phyloP scores from a whole-genome alignment of 2,888 invertebrate species.

The Cataglyphis rosenhaueri region DNA sequence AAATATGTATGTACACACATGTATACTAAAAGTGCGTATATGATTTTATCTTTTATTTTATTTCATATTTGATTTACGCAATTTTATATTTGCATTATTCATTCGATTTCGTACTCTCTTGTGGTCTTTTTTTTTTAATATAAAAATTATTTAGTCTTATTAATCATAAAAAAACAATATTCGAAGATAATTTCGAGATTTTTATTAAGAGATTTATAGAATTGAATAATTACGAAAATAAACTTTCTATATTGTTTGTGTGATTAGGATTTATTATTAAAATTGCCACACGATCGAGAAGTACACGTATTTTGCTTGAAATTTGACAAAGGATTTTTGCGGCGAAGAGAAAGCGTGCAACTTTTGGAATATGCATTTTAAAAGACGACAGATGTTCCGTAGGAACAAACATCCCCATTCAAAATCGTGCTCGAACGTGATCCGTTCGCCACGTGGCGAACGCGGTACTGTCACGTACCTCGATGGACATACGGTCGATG shows the following conservation, averaged over 20 bases:
- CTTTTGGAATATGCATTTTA: constrained; percentile 35
- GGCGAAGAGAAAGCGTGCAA: constrained; percentile 32
- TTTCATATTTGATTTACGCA: not conserved
- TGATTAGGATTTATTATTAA: not conserved
- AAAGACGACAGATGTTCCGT: constrained; percentile 46
- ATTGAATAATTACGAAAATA: not conserved
- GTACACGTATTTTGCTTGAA: not conserved
- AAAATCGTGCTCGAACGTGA: constrained; percentile 31
- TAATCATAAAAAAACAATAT: not conserved
- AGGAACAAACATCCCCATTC: not conserved
- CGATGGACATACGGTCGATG: constrained; percentile 20
- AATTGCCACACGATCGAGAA: not conserved
- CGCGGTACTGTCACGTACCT: constrained; percentile 9
- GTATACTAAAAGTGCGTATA: not conserved
- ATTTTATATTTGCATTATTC: not conserved
- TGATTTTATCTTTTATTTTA: not conserved
- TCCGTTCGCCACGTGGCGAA: constrained; percentile 24
- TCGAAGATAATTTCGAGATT: not conserved
- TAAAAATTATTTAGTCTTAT: not conserved
- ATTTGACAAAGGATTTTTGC: constrained; percentile 17
- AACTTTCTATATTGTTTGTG: not conserved
- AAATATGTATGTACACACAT: not conserved
- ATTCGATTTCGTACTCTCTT: not conserved
- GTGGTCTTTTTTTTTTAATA: not conserved
- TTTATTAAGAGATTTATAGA: not conserved